phyloP scores from a whole-genome alignment of 1,140 invertebrate genomes.

The Centruroides sculpturatus region DNA sequence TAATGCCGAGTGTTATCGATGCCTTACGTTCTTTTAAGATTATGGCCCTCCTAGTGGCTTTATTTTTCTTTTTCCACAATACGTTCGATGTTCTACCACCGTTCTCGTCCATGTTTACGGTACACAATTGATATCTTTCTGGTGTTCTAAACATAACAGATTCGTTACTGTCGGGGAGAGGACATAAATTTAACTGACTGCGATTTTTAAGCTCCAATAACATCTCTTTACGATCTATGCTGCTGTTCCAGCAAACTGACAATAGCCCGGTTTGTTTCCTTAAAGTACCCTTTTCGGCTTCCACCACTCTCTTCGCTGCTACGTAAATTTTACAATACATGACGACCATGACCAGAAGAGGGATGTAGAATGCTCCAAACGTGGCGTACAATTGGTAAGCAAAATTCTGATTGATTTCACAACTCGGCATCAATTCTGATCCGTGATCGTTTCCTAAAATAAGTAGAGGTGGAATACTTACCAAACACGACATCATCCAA shows the following conservation, averaged over 20 bases:
- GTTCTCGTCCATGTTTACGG: no score
- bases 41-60: slow-evolving; percentile 4
- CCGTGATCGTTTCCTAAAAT: slow-evolving; percentile 65
- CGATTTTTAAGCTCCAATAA: no score
- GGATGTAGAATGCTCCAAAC: slow-evolving; percentile 85
- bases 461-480: slow-evolving; percentile 55
- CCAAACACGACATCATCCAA: slow-evolving; percentile 82
- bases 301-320: slow-evolving; percentile 42
- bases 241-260: no score
- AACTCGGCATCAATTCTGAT: slow-evolving; percentile 17
- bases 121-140: no score
- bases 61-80: background rate
- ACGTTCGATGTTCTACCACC: no score
- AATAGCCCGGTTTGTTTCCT: no score
- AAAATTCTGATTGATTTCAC: slow-evolving; percentile 20
- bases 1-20: slow-evolving; percentile 77
- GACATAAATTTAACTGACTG: no score
- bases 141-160: no score
- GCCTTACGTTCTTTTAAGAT: slow-evolving; percentile 45
- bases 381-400: slow-evolving; percentile 80
- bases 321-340: slow-evolving; percentile 93
- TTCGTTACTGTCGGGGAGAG: no score
- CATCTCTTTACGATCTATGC: no score
- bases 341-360: slow-evolving; percentile 89
- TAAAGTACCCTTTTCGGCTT: slow-evolving; percentile 14